These are phyloP conservation scores for Seladonia tumulorum DNA, from an alignment of 2,888 invertebrate genomes.

Conservation along the genomic window DNA sequence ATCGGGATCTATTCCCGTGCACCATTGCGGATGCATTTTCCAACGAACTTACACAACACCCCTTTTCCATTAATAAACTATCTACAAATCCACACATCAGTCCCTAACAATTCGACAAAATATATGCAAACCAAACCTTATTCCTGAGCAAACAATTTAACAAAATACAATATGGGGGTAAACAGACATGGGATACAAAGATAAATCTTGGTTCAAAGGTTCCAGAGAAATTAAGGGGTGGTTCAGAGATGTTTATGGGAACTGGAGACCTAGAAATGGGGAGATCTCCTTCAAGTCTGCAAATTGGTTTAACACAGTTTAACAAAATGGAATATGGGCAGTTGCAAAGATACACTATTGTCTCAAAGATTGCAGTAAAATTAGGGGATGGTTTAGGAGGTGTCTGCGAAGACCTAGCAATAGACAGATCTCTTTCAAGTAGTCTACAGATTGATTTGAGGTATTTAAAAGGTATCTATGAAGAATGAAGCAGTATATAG, in stretches of 20 bases:
- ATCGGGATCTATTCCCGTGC: conserved; percentile 7
- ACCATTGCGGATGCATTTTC: neutral
- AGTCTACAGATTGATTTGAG: neutral
- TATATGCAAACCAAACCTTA: too few species aligned
- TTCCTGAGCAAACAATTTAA: too few species aligned
- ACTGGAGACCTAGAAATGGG: too few species aligned
- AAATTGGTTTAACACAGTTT: neutral
- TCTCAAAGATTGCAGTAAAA: neutral
- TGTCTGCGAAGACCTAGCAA: too few species aligned
- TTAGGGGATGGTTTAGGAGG: neutral
- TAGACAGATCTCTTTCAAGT: too few species aligned
- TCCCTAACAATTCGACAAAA: neutral
- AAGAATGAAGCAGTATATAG: neutral
- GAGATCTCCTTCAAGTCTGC: too few species aligned
- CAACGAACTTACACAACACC: neutral
- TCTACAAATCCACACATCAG: neutral
- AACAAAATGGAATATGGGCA: neutral
- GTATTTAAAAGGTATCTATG: neutral
- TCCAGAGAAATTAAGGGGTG: neutral
- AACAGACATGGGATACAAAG: neutral
- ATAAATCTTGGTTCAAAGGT: neutral
- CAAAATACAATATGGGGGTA: too few species aligned
- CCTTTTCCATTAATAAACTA: neutral
- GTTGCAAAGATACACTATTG: neutral
- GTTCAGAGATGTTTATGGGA: too few species aligned